Evolutionary conservation across 2,797 vertebrate genomes (phyloP).

Genomic region (Triplophysa yarkandensis): DNA sequence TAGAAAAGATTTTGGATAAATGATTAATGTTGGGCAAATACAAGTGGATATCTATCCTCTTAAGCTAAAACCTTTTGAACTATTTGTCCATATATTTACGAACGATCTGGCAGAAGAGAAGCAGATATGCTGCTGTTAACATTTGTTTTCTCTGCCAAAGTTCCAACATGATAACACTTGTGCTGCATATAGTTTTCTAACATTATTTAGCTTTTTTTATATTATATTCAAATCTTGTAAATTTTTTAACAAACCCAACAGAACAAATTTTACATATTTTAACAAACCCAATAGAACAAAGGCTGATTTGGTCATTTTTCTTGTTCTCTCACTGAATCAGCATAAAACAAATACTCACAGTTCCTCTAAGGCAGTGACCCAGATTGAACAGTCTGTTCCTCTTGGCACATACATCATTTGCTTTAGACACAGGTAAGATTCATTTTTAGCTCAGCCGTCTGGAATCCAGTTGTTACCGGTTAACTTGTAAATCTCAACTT

Average conservation of each 20-base stretch:
- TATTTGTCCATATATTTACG: background rate
- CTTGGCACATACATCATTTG: background rate
- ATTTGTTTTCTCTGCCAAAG: background rate
- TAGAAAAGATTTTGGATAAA: no score
- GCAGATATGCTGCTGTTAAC: background rate
- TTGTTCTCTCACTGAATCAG: background rate
- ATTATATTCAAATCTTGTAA: background rate
- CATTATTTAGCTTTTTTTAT: background rate
- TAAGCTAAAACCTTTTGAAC: background rate
- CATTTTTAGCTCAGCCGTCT: background rate
- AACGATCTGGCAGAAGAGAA: background rate
- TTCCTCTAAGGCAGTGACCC: background rate
- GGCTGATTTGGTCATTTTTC: background rate
- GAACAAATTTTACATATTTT: background rate
- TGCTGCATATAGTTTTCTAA: background rate
- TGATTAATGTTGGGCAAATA: no score
- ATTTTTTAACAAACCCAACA: background rate
- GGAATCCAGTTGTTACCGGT: background rate
- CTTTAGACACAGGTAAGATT: conserved; percentile 2
- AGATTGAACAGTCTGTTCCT: background rate
- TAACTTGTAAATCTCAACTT: background rate
- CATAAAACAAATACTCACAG: conserved; percentile 13
- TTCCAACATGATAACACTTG: background rate
- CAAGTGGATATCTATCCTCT: no score
- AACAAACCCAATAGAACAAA: background rate